These are phyloP conservation scores for Hipparchia semele DNA, from an alignment of 2,888 invertebrate genomes.

Conservation along the genomic window DNA sequence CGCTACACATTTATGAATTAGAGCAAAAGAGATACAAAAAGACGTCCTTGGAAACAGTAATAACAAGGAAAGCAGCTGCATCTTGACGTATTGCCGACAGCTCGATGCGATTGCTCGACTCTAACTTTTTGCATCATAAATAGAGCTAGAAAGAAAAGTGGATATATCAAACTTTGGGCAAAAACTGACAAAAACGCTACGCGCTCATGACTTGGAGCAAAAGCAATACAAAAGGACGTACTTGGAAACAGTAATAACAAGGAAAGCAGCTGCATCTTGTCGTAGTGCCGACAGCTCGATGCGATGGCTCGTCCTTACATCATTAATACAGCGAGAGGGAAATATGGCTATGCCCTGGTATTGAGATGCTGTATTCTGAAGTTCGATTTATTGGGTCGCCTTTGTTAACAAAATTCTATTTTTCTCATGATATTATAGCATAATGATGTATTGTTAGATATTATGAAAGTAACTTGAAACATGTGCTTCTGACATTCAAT, in stretches of 20 bases:
- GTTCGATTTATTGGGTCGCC: constrained; percentile 3
- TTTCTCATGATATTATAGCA: not conserved
- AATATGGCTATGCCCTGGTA: constrained; percentile 30
- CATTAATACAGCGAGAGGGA: constrained; percentile 34
- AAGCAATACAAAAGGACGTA: constrained; percentile 11
- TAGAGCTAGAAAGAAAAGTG: constrained; percentile 33
- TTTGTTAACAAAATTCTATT: constrained; percentile 17
- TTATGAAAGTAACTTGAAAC: not conserved
- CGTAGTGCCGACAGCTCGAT: constrained; percentile 34
- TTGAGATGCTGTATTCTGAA: constrained; percentile 18
- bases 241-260: constrained; percentile 31
- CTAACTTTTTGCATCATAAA: constrained; percentile 21
- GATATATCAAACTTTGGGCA: not conserved
- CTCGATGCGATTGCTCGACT: constrained; percentile 25
- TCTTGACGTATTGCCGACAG: constrained; percentile 33
- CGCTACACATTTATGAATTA: constrained; percentile 3
- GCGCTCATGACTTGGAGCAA: constrained; percentile 12
- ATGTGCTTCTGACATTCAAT: not conserved
- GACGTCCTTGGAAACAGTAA: constrained; percentile 23
- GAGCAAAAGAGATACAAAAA: not conserved
- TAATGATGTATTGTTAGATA: constrained; percentile 14
- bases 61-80: constrained; percentile 32
- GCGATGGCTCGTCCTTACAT: constrained; percentile 36
- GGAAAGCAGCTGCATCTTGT: constrained; percentile 37
- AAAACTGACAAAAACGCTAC: not conserved